Evolutionary conservation across 2,797 vertebrate genomes (phyloP).

Genomic region (Sebastes diploproa): DNA sequence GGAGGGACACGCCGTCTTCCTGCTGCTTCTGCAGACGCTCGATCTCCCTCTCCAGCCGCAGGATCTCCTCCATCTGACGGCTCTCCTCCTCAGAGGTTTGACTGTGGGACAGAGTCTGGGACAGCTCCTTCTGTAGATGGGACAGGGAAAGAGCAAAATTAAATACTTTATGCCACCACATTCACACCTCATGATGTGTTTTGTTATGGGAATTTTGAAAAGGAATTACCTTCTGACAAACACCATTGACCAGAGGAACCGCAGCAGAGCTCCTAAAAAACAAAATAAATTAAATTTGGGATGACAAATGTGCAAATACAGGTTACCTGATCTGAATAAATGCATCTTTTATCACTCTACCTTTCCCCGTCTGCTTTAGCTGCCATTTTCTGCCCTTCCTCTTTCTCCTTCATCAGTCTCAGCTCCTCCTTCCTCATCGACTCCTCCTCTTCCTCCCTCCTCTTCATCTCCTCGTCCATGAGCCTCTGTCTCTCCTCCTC

Average conservation of each 20-base stretch:
- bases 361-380: constrained; percentile 60
- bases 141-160: not conserved
- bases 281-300: not conserved
- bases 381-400: constrained; percentile 54
- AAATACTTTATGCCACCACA: not conserved
- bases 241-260: constrained; percentile 51
- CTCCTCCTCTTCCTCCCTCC: constrained; percentile 33
- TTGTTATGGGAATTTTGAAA: not conserved
- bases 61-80: constrained; percentile 93
- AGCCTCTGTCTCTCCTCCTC: constrained; percentile 24
- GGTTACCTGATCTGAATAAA: not conserved
- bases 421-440: constrained; percentile 37
- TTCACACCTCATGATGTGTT: not conserved
- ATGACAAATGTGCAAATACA: not conserved
- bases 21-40: constrained; percentile 90
- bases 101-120: constrained; percentile 66
- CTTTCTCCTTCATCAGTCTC: constrained; percentile 46
- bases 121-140: constrained; percentile 72
- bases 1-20: constrained; percentile 86
- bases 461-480: constrained; percentile 47
- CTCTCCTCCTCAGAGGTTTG: constrained; percentile 87
- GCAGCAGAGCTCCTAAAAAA: constrained; percentile 57
- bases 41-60: constrained; percentile 91
- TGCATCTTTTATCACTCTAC: constrained; percentile 37
- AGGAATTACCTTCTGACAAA: constrained; percentile 73